These are phyloP conservation scores for Australoheros facetus DNA, from an alignment of 2,797 vertebrate species.

Conservation along the genomic window DNA sequence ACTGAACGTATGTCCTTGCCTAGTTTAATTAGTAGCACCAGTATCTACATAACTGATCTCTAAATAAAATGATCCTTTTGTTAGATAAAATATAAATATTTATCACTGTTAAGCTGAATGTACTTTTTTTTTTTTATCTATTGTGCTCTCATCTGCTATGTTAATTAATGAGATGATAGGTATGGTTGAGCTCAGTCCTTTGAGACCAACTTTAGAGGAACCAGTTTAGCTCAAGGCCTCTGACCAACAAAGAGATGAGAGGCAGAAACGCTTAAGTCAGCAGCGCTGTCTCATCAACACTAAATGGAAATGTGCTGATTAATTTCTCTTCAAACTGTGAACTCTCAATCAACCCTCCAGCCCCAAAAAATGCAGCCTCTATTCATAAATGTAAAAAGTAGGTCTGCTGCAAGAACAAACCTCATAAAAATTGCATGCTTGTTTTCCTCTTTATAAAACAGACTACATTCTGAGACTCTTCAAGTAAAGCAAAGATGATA, in stretches of 20 bases:
- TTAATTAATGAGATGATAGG: slow-evolving; percentile 65
- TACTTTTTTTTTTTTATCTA: slow-evolving; percentile 36
- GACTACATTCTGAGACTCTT: slow-evolving; percentile 3
- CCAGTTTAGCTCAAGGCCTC: slow-evolving; percentile 46
- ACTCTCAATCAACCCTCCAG: slow-evolving; percentile 56
- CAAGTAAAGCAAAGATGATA: neutral
- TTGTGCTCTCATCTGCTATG: slow-evolving; percentile 42
- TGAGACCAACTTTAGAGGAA: slow-evolving; percentile 50
- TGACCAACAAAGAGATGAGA: slow-evolving; percentile 53
- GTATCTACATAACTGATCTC: neutral
- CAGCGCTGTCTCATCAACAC: slow-evolving; percentile 63
- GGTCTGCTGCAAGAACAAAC: slow-evolving; percentile 36
- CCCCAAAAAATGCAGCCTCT: slow-evolving; percentile 21
- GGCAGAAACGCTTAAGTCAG: slow-evolving; percentile 53
- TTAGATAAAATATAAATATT: neutral
- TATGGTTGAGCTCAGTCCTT: slow-evolving; percentile 34
- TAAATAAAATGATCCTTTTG: neutral
- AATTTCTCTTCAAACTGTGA: slow-evolving; percentile 60
- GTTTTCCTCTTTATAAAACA: slow-evolving; percentile 7
- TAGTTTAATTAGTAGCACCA: neutral
- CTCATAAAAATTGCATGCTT: slow-evolving; percentile 40
- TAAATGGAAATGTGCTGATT: slow-evolving; percentile 69
- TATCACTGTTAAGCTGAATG: neutral
- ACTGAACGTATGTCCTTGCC: neutral
- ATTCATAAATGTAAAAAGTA: slow-evolving; percentile 54